Percentiles rank a stretch among this genome's conserved stretches.
Conservation (phyloP, 2,888 invertebrate species). For the Vannuccia rotundouncinata region DNA sequence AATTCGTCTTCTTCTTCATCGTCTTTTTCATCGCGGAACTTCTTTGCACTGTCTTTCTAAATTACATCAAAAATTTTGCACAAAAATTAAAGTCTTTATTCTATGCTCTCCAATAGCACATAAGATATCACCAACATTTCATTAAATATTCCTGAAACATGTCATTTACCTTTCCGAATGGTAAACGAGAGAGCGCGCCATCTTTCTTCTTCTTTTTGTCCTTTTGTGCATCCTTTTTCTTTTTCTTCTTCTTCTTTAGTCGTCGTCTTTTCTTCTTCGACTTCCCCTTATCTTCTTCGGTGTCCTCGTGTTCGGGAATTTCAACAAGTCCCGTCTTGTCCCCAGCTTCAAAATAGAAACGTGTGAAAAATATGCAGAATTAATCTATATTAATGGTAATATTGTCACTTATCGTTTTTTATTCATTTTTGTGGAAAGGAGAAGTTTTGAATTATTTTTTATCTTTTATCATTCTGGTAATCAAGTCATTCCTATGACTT, state of each 20-base stretch:
- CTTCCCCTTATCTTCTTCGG: constrained; percentile 34
- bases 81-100: constrained; percentile 1
- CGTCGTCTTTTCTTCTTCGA: constrained; percentile 36
- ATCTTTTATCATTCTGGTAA: too few species aligned
- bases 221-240: constrained; percentile 44
- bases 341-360: constrained; percentile 2
- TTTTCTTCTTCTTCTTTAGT: constrained; percentile 44
- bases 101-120: background rate
- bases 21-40: constrained; percentile 38
- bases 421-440: too few species aligned
- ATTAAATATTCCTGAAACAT: background rate
- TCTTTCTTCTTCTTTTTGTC: constrained; percentile 41
- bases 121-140: background rate
- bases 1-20: constrained; percentile 37
- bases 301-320: constrained; percentile 36
- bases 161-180: constrained; percentile 24
- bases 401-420: too few species aligned
- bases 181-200: constrained; percentile 16
- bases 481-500: too few species aligned
- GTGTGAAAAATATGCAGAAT: background rate
- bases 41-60: constrained; percentile 30
- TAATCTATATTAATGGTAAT: too few species aligned
- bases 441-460: too few species aligned
- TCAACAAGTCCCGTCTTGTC: constrained; percentile 38
- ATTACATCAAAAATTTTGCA: background rate